Conservation (phyloP, 2,888 invertebrate genomes). For the Diaperis boleti region DNA sequence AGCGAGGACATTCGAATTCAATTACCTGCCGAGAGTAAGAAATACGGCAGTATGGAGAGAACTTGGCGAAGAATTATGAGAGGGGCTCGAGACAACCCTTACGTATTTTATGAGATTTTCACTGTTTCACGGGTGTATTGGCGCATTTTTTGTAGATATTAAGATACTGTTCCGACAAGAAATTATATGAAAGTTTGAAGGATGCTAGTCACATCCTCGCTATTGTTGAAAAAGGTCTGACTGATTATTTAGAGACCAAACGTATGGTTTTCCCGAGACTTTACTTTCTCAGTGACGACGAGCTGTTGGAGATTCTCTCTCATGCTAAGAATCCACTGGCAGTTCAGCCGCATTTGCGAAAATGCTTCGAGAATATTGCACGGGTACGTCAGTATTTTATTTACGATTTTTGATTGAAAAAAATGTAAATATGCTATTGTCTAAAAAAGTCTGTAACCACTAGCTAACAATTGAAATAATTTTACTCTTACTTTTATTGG, state of each 20-base stretch:
- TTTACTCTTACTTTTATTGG: not conserved
- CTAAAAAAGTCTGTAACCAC: no score
- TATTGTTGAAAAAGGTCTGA: conserved; percentile 80
- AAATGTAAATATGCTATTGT: not conserved
- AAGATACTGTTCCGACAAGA: conserved; percentile 73
- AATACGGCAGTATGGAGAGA: conserved; percentile 82
- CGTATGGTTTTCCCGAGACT: conserved; percentile 80
- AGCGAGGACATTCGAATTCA: conserved; percentile 85
- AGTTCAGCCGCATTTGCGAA: conserved; percentile 85
- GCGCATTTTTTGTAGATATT: conserved; percentile 69
- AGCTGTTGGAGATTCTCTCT: conserved; percentile 83
- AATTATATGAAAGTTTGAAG: conserved; percentile 76
- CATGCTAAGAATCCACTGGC: conserved; percentile 82
- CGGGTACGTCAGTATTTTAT: no score
- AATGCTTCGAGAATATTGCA: conserved; percentile 86
- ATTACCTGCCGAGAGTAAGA: conserved; percentile 82
- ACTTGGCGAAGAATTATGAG: conserved; percentile 85
- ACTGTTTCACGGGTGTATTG: conserved; percentile 3
- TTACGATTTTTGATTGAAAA: no score
- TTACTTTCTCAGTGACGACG: conserved; percentile 88
- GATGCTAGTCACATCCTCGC: conserved; percentile 79
- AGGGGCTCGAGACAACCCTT: conserved; percentile 75
- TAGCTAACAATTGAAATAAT: no score
- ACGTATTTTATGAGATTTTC: conserved; percentile 69
- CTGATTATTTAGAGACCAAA: conserved; percentile 84